Percentiles rank a stretch among this genome's conserved stretches.
These are phyloP conservation scores for Eubasilissa regina DNA, from an alignment of 1,140 invertebrate genomes.

Conservation along the genomic window DNA sequence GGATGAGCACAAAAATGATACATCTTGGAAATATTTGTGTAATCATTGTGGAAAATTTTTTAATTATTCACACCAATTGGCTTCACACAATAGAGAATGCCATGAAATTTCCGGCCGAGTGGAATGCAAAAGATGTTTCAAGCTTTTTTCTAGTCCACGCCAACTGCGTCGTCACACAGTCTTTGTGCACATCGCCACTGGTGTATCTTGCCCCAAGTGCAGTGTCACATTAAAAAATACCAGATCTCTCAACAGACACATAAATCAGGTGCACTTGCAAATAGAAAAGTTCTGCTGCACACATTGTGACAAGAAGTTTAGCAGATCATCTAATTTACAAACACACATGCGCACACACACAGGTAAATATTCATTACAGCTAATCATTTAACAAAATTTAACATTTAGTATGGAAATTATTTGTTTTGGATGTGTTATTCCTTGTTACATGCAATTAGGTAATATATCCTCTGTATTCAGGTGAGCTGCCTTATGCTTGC, in stretches of 20 bases:
- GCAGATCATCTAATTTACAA: background rate
- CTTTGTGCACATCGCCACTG: background rate
- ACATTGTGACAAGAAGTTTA: background rate
- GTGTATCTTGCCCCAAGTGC: background rate
- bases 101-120: too few relatives aligned
- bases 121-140: background rate
- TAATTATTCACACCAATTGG: too few relatives aligned
- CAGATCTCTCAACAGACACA: background rate
- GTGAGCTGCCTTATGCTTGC: background rate
- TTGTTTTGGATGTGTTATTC: too few relatives aligned
- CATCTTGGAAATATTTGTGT: too few relatives aligned
- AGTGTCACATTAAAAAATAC: background rate
- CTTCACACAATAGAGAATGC: too few relatives aligned
- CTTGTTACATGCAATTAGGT: background rate
- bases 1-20: too few relatives aligned
- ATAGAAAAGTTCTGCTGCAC: background rate
- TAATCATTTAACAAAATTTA: too few relatives aligned
- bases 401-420: too few relatives aligned
- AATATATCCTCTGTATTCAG: background rate
- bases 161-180: background rate
- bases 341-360: constrained; percentile 18
- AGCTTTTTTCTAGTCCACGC: background rate
- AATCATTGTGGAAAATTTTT: too few relatives aligned
- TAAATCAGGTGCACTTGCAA: constrained; percentile 1
- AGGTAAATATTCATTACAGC: constrained; percentile 2